These are phyloP conservation scores for Gryllus longicercus DNA, from an alignment of 2,888 invertebrate genomes.

Conservation along the genomic window DNA sequence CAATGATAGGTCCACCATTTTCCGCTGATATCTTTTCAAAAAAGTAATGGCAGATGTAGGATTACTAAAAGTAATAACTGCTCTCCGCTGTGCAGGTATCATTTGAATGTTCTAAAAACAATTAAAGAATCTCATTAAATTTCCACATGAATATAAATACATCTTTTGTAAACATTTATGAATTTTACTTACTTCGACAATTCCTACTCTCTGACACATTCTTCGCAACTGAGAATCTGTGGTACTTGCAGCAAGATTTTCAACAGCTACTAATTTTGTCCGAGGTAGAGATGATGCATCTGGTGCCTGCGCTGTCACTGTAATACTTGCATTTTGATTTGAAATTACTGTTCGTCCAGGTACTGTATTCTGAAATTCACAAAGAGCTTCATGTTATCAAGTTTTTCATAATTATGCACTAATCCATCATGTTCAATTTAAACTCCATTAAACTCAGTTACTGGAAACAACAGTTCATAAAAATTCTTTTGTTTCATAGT, in stretches of 20 bases:
- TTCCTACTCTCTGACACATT: slow-evolving; percentile 52
- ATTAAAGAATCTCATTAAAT: not conserved
- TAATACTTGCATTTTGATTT: not conserved
- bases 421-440: no score
- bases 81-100: slow-evolving; percentile 44
- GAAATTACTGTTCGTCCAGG: slow-evolving; percentile 24
- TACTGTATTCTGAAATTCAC: not conserved
- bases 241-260: slow-evolving; percentile 52
- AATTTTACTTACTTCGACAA: slow-evolving; percentile 48
- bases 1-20: slow-evolving; percentile 55
- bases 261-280: slow-evolving; percentile 46
- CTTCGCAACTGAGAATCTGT: slow-evolving; percentile 50
- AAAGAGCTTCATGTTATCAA: not conserved
- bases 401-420: no score
- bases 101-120: slow-evolving; percentile 47
- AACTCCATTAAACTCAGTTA: no score
- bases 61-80: slow-evolving; percentile 52
- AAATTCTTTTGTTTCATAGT: no score
- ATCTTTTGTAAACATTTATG: not conserved
- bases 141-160: not conserved
- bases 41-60: slow-evolving; percentile 54
- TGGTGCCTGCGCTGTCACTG: not conserved
- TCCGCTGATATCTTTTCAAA: slow-evolving; percentile 56
- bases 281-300: not conserved
- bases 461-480: no score